These are phyloP conservation scores for Pilophorus perplexus DNA, from an alignment of 2,888 invertebrate genomes.

Conservation along the genomic window DNA sequence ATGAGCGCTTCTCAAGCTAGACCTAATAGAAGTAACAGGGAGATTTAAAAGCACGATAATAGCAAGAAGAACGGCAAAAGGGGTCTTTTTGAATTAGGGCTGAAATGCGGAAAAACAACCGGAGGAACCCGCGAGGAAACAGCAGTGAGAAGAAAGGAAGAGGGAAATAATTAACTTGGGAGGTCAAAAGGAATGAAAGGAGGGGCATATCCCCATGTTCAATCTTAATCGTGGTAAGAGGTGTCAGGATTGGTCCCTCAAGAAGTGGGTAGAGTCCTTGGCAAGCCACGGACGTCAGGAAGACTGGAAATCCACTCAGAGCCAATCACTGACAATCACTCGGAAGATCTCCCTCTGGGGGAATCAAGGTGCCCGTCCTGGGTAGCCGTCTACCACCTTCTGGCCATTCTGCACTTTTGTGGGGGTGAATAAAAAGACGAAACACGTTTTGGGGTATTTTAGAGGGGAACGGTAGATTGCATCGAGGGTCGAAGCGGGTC, in stretches of 20 bases:
- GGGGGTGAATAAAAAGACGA: too few species aligned
- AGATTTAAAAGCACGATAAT: conserved; percentile 31
- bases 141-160: conserved; percentile 23
- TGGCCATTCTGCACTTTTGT: too few species aligned
- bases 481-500: too few species aligned
- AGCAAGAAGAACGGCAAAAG: not conserved
- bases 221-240: conserved; percentile 34
- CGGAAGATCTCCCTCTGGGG: conserved; percentile 34
- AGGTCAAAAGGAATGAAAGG: conserved; percentile 4
- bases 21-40: not conserved
- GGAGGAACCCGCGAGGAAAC: not conserved
- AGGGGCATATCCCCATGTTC: conserved; percentile 21
- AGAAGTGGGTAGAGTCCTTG: not conserved
- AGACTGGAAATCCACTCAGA: conserved; percentile 38
- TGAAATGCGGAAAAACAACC: conserved; percentile 32
- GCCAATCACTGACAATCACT: conserved; percentile 40
- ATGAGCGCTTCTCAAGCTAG: not conserved
- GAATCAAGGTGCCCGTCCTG: conserved; percentile 30
- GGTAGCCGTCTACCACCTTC: not conserved
- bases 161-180: conserved; percentile 30
- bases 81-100: conserved; percentile 11
- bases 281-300: not conserved
- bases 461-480: too few species aligned
- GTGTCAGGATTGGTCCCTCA: conserved; percentile 34
- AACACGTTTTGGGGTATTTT: too few species aligned